Evolutionary conservation across 35 echinoderm and acorn worm species (phyloP).

Genomic region (Apostichopus japonicus): DNA sequence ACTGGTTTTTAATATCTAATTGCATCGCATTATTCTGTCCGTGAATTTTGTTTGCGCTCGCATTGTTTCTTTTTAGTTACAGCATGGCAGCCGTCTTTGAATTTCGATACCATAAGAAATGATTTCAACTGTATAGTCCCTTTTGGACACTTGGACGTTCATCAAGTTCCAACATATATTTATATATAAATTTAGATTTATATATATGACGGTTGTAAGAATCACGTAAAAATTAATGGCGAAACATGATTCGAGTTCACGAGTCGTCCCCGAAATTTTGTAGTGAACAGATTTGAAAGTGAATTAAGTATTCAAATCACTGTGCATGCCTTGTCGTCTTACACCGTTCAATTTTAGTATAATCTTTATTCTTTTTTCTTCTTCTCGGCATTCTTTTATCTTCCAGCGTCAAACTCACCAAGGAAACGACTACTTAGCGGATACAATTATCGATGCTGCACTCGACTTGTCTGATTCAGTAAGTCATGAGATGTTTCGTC

Average conservation of each 20-base stretch:
- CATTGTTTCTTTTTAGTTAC: too few species aligned
- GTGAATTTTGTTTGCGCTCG: too few species aligned
- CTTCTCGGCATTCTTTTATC: neutral
- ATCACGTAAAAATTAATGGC: too few species aligned
- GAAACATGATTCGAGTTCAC: neutral
- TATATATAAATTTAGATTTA: too few species aligned
- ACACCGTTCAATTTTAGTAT: neutral
- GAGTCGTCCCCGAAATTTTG: neutral
- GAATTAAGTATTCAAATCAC: neutral
- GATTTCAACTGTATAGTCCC: too few species aligned
- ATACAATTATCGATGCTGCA: conserved; percentile 29
- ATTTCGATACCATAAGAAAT: neutral
- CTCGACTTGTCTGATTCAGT: conserved; percentile 23
- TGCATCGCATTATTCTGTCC: too few species aligned
- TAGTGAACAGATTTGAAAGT: neutral
- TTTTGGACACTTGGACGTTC: too few species aligned
- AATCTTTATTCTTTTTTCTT: neutral
- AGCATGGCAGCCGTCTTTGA: too few species aligned
- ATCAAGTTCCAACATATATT: too few species aligned
- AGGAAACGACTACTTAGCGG: conserved; percentile 50
- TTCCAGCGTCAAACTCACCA: conserved; percentile 53
- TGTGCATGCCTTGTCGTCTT: neutral
- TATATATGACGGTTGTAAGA: too few species aligned
- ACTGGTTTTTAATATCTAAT: too few species aligned
- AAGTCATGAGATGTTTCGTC: conserved; percentile 35